phyloP scores from a whole-genome alignment of 1,140 invertebrate genomes.

The Teleopsis dalmanni region DNA sequence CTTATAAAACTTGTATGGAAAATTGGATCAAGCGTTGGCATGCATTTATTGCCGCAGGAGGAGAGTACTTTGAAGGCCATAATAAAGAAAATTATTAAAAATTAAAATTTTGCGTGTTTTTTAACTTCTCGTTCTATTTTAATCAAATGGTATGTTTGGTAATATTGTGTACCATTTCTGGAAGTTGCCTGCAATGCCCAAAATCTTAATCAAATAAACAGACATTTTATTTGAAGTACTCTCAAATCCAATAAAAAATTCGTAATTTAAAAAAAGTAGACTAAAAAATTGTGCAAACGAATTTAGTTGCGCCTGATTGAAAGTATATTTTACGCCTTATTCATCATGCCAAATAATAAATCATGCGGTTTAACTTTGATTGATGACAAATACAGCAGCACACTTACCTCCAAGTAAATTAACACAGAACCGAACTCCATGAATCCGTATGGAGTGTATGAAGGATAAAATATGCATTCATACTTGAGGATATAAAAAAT shows the following conservation, averaged over 20 bases:
- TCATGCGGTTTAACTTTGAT: slow-evolving; percentile 34
- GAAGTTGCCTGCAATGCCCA: not conserved
- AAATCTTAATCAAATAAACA: too few relatives aligned
- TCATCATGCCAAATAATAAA: slow-evolving; percentile 16
- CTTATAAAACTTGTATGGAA: too few relatives aligned
- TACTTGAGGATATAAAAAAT: not conserved
- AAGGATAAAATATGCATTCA: not conserved
- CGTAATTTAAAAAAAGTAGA: too few relatives aligned
- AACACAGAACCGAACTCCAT: not conserved
- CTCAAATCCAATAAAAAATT: too few relatives aligned
- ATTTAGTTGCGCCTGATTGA: slow-evolving; percentile 7
- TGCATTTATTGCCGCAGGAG: too few relatives aligned
- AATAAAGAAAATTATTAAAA: too few relatives aligned
- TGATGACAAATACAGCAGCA: slow-evolving; percentile 28
- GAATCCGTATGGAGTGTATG: not conserved
- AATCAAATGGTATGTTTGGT: not conserved
- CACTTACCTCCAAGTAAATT: not conserved
- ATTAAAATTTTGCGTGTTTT: too few relatives aligned
- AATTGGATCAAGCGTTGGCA: too few relatives aligned
- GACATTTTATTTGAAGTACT: too few relatives aligned
- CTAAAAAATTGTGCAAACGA: too few relatives aligned
- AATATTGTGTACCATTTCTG: not conserved
- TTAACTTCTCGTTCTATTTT: too few relatives aligned
- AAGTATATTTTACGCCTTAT: slow-evolving; percentile 18
- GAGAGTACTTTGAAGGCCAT: too few relatives aligned